phyloP scores from a whole-genome alignment of 1,140 invertebrate genomes.

The Polyergus mexicanus region DNA sequence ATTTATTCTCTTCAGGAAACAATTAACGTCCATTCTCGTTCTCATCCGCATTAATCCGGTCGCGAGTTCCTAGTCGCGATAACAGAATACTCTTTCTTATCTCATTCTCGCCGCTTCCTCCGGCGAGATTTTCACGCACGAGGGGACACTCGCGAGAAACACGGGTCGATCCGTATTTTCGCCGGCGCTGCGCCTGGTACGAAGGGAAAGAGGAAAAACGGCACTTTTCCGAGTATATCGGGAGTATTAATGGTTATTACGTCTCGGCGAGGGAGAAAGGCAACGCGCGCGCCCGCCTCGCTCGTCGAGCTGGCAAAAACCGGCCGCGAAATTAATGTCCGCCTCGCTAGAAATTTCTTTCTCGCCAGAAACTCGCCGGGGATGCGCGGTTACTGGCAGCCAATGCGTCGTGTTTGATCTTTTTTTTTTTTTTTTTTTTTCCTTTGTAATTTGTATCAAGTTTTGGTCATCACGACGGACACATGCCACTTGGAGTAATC shows the following conservation, averaged over 20 bases:
- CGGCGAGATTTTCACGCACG: constrained; percentile 6
- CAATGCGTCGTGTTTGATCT: not conserved
- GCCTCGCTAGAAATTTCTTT: constrained; percentile 53
- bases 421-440: constrained; percentile 3
- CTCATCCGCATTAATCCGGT: constrained; percentile 56
- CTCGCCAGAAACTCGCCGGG: constrained; percentile 17
- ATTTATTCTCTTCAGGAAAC: constrained; percentile 57
- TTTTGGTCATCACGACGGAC: constrained; percentile 45
- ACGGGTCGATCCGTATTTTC: not conserved
- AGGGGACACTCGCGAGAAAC: not conserved
- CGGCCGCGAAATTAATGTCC: constrained; percentile 58
- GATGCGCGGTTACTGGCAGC: constrained; percentile 20
- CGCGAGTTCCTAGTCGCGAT: constrained; percentile 53
- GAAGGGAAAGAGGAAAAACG: not conserved
- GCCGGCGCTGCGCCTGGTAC: not conserved
- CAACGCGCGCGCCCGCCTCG: not conserved
- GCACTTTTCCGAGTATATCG: constrained; percentile 18
- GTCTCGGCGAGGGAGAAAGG: not conserved
- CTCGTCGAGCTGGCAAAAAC: constrained; percentile 28
- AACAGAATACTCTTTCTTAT: constrained; percentile 50
- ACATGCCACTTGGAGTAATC: constrained; percentile 43
- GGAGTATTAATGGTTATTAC: constrained; percentile 52
- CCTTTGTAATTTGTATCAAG: constrained; percentile 28
- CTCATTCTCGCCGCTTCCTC: constrained; percentile 7
- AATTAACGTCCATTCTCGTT: constrained; percentile 61